phyloP scores from a whole-genome alignment of 64 coral and sea anemone species.

The Orbicella faveolata region DNA sequence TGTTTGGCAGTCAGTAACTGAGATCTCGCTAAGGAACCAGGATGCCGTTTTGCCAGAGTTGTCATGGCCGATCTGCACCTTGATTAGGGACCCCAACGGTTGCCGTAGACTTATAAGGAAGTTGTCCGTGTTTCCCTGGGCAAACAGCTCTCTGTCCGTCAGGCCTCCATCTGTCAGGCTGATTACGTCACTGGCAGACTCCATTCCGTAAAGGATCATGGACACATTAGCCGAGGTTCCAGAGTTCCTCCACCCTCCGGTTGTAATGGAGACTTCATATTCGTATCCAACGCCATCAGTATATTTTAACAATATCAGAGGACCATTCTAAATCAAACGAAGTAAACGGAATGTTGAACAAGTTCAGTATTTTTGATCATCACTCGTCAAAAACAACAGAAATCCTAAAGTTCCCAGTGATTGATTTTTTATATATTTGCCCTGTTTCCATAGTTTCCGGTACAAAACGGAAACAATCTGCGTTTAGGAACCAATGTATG shows the following conservation, averaged over 20 bases:
- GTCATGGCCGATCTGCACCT: slow-evolving; percentile 48
- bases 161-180: neutral
- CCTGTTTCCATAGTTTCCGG: neutral
- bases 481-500: too few species aligned
- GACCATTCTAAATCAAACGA: neutral
- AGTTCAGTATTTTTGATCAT: neutral
- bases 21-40: slow-evolving; percentile 20
- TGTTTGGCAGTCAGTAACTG: neutral
- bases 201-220: slow-evolving; percentile 3
- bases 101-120: slow-evolving; percentile 39
- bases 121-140: slow-evolving; percentile 50
- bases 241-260: slow-evolving; percentile 5
- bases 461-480: too few species aligned
- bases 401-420: neutral
- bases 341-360: neutral
- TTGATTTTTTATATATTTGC: too few species aligned
- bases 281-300: neutral
- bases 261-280: slow-evolving; percentile 9
- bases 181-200: neutral
- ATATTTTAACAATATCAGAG: neutral
- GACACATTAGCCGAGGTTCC: slow-evolving; percentile 30
- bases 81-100: slow-evolving; percentile 1
- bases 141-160: neutral
- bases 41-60: slow-evolving; percentile 32
- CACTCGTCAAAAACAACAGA: neutral